Evolutionary conservation across 2,113 vertebrate species (phyloP).

Genomic region (Amblyornis subalaris): DNA sequence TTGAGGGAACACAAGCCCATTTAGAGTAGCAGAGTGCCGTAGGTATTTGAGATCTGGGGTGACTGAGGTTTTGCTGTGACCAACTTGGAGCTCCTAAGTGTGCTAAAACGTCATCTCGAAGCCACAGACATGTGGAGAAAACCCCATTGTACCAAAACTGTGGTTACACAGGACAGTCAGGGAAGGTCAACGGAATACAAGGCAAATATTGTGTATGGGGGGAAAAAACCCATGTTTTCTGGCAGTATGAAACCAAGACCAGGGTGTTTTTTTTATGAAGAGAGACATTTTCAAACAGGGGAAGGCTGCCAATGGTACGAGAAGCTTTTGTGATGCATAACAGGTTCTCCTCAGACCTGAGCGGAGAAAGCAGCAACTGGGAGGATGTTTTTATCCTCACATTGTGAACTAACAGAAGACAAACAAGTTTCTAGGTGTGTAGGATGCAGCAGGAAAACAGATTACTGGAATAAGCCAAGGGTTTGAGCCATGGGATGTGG

Average conservation of each 20-base stretch:
- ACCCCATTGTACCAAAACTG: slow-evolving; percentile 2
- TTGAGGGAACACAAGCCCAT: slow-evolving; percentile 1
- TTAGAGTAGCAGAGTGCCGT: not conserved
- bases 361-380: not conserved
- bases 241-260: not conserved
- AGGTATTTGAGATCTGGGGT: slow-evolving; percentile 4
- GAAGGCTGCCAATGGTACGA: not conserved
- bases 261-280: not conserved
- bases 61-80: slow-evolving; percentile 33
- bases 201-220: slow-evolving; percentile 18
- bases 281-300: not conserved
- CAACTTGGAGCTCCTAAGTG: not conserved
- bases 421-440: not conserved
- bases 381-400: not conserved
- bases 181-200: slow-evolving; percentile 12
- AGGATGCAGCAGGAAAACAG: not conserved
- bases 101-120: not conserved
- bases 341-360: slow-evolving; percentile 44
- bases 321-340: not conserved
- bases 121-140: slow-evolving; percentile 34
- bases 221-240: not conserved
- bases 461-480: not conserved
- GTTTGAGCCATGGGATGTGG: not conserved
- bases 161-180: not conserved
- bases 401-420: not conserved